Evolutionary conservation across 2,797 vertebrate genomes (phyloP), one percentile per base, ranked within the genome.

Genomic region (Tenualosa ilisha): DNA sequence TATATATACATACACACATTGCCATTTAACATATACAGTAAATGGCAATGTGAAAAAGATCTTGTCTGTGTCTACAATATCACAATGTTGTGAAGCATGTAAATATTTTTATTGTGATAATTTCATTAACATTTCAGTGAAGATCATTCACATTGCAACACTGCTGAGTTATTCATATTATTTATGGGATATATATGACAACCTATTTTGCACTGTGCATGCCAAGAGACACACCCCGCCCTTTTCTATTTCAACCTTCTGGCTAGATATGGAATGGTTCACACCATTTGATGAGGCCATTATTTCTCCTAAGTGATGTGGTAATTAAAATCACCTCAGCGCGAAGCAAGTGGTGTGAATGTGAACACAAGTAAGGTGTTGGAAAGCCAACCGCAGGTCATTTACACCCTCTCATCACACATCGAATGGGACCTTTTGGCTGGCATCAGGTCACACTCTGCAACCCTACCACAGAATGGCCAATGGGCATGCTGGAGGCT

Each of bases 291-390:
- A 46, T 79, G 40, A 46, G 37, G 43, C 40, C 40, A 79, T 79
- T 43, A 22, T 43, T 79, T 79, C 72, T 9, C 20, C 37, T 22
- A 79, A 46, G 37, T 79, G 72, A 79, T 79, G 72, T 43, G 72
- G 72, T 46, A 79, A 79, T 79, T 79, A 46, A 79, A 79, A 79
- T 5, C 72, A 79, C 37, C 72, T n/a, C 26, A 79, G 72, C 37
- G 72, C 15, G 7, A 79, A 79, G 72, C 20, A 6, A 2, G 20
- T 9, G 72, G 72, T 79, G 72, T 22, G 72, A 79, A 79, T 46
- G 40, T 79, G 72, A 79, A 46, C 72, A 79, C 72, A 43, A 15
- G 1, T 8, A 79, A 79, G 72, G 72, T 79, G 72, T 46, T 79
- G 6, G 72, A 79, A 63, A 46, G 40, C 17, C 72, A 7, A 43